Conservation (phyloP, 2,113 vertebrate genomes). For the Petrocephalus microphthalmus region DNA sequence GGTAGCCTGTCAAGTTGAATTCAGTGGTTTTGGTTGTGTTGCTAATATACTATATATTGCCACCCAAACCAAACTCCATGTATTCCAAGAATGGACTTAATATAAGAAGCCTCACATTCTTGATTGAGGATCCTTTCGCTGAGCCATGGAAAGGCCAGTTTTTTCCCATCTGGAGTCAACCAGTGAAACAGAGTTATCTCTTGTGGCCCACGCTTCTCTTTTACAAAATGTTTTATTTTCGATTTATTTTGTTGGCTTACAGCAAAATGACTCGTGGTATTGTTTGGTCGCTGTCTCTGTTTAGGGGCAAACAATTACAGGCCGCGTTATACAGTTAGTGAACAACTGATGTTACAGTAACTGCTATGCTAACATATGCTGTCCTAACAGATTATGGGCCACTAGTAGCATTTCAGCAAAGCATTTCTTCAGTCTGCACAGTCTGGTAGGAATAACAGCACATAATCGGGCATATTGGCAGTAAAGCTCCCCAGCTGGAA, state of each 20-base stretch:
- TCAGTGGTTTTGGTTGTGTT: constrained; percentile 57
- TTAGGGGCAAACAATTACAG: constrained; percentile 36
- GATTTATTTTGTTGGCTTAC: constrained; percentile 25
- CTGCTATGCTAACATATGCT: background rate
- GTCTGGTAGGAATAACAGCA: background rate
- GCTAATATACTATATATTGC: constrained; percentile 66
- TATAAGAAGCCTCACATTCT: constrained; percentile 44
- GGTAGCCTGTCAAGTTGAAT: constrained; percentile 63
- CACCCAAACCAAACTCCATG: constrained; percentile 60
- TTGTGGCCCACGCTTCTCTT: constrained; percentile 33
- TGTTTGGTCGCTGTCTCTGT: constrained; percentile 26
- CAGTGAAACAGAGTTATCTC: constrained; percentile 35
- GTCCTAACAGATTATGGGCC: constrained; percentile 1
- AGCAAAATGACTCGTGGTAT: background rate
- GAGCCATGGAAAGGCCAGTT: constrained; percentile 48
- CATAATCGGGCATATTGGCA: background rate
- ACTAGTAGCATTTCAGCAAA: background rate
- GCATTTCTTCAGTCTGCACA: background rate
- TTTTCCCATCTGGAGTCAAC: constrained; percentile 22
- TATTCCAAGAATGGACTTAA: constrained; percentile 50
- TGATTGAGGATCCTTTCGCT: constrained; percentile 49
- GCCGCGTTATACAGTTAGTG: background rate
- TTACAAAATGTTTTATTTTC: constrained; percentile 29
- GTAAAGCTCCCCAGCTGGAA: background rate
- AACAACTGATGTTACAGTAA: background rate